A percentile compares a stretch with the other conserved stretches of the same genome.
Evolutionary conservation across 2,797 vertebrate species (phyloP).

Genomic region (Acestrorhynchus altus): DNA sequence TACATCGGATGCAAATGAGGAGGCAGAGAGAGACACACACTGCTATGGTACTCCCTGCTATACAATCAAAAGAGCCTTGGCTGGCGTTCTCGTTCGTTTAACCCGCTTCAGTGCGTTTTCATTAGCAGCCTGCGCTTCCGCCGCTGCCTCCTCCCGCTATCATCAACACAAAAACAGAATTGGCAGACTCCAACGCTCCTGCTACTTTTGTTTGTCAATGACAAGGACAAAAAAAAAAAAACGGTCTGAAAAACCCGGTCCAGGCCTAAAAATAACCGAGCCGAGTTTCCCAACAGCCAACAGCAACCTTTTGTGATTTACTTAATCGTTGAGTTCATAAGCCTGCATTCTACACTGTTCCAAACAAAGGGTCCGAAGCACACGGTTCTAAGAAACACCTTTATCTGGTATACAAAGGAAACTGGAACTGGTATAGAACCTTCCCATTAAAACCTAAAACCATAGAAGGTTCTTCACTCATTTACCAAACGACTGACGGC

Average conservation of each 20-base stretch:
- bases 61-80: constrained; percentile 63
- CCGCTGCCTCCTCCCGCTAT: constrained; percentile 39
- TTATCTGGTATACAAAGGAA: background rate
- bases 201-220: constrained; percentile 45
- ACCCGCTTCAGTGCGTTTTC: constrained; percentile 66
- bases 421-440: no score
- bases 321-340: background rate
- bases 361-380: background rate
- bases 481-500: no score
- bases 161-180: constrained; percentile 44
- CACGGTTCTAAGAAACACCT: background rate
- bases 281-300: background rate
- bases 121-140: constrained; percentile 60
- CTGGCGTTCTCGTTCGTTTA: constrained; percentile 64
- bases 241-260: background rate
- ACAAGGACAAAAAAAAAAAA: background rate
- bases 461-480: no score
- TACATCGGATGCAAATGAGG: constrained; percentile 70
- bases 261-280: constrained; percentile 10
- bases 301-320: background rate
- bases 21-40: constrained; percentile 57
- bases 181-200: constrained; percentile 37
- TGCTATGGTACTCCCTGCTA: constrained; percentile 52
- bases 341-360: background rate
- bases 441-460: no score